These are phyloP conservation scores for Clarias laeviceps DNA, from an alignment of 2,797 vertebrate genomes.

Conservation along the genomic window DNA sequence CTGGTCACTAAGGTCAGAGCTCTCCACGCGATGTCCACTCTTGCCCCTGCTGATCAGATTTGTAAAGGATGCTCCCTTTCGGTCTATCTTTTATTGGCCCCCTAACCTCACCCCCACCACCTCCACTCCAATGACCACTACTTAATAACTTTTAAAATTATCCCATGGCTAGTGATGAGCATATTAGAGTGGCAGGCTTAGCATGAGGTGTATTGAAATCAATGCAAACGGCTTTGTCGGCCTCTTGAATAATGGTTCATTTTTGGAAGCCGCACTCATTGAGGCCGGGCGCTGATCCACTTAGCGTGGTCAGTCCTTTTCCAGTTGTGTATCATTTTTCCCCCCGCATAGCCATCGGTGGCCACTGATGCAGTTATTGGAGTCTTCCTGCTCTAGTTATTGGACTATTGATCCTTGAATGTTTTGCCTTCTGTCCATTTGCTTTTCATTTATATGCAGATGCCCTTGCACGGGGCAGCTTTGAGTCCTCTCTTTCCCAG, in stretches of 20 bases:
- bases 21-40: slow-evolving; percentile 53
- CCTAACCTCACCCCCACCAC: slow-evolving; percentile 25
- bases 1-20: slow-evolving; percentile 72
- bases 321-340: slow-evolving; percentile 65
- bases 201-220: slow-evolving; percentile 76
- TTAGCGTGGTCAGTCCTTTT: slow-evolving; percentile 50
- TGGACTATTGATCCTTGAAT: slow-evolving; percentile 77
- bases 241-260: slow-evolving; percentile 56
- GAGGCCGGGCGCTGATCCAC: slow-evolving; percentile 52
- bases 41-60: slow-evolving; percentile 71
- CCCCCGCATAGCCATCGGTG: slow-evolving; percentile 77
- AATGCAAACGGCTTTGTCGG: slow-evolving; percentile 48
- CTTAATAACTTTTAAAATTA: slow-evolving; percentile 76
- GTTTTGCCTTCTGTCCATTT: slow-evolving; percentile 79
- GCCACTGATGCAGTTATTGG: slow-evolving; percentile 81
- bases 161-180: slow-evolving; percentile 65
- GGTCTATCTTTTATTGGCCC: slow-evolving; percentile 69
- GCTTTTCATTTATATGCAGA: slow-evolving; percentile 82
- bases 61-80: slow-evolving; percentile 74
- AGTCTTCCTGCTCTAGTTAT: slow-evolving; percentile 80
- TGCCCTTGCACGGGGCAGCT: slow-evolving; percentile 72
- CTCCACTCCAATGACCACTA: slow-evolving; percentile 64
- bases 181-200: slow-evolving; percentile 71
- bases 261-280: slow-evolving; percentile 43
- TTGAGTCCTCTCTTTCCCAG: slow-evolving; percentile 48